phyloP scores from a whole-genome alignment of 2,888 invertebrate genomes.

The Tupiocoris notatus region DNA sequence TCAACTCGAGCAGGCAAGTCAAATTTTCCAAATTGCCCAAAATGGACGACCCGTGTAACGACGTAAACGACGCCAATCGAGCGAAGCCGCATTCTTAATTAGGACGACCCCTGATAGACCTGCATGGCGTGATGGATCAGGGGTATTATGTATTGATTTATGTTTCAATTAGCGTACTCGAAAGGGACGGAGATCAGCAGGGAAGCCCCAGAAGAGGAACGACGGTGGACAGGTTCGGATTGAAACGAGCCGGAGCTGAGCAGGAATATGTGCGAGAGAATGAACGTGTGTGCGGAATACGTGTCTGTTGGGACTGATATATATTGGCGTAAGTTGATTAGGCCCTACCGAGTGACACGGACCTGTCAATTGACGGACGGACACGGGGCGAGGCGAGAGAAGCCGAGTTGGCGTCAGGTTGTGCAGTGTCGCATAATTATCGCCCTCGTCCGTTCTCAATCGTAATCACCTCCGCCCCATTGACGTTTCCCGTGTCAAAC shows the following conservation, averaged over 20 bases:
- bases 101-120: constrained; percentile 6
- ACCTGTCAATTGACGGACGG: constrained; percentile 43
- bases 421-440: constrained; percentile 35
- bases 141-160: constrained; percentile 45
- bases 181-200: constrained; percentile 9
- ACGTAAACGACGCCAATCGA: constrained; percentile 31
- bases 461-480: neutral
- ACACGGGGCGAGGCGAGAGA: constrained; percentile 3
- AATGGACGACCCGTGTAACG: too few species aligned
- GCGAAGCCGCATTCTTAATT: constrained; percentile 31
- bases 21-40: too few species aligned
- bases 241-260: neutral
- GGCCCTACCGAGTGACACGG: constrained; percentile 35
- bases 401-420: constrained; percentile 9
- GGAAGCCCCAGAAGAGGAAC: constrained; percentile 9
- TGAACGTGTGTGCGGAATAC: neutral
- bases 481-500: neutral
- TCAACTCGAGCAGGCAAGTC: too few species aligned
- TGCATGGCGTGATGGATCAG: neutral
- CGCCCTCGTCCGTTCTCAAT: constrained; percentile 18
- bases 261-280: neutral
- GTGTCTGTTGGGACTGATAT: constrained; percentile 41
- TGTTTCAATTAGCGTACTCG: constrained; percentile 44
- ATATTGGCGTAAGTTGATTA: constrained; percentile 45
- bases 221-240: too few species aligned